Evolutionary conservation across 2,888 invertebrate species (phyloP).

Genomic region (Archips crataeganus): DNA sequence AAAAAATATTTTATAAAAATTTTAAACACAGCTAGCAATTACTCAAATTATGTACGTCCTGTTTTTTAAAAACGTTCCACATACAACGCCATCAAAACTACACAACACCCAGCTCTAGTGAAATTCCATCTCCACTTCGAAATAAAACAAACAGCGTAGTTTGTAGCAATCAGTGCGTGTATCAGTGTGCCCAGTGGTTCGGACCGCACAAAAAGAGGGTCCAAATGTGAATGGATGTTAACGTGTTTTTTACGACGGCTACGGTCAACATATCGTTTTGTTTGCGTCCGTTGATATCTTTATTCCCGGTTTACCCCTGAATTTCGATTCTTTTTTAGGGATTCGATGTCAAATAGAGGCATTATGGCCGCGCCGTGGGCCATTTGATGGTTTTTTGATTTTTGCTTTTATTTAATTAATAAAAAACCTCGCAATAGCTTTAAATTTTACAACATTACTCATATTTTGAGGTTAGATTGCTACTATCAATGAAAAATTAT

Average conservation of each 20-base stretch:
- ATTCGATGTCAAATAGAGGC: conserved; percentile 35
- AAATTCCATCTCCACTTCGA: conserved; percentile 20
- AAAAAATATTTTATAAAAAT: too few species aligned
- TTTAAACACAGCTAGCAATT: not conserved
- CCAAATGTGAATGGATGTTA: conserved; percentile 85
- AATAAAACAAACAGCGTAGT: conserved; percentile 62
- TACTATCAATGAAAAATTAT: not conserved
- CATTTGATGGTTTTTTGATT: conserved; percentile 12
- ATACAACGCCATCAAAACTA: not conserved
- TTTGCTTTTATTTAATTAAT: not conserved
- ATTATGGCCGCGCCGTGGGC: conserved; percentile 14
- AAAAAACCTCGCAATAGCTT: not conserved
- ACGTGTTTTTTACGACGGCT: conserved; percentile 84
- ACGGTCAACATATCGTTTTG: conserved; percentile 82
- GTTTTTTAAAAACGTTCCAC: not conserved
- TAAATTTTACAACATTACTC: not conserved
- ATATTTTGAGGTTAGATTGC: not conserved
- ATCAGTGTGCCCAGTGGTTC: conserved; percentile 77
- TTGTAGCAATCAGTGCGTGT: conserved; percentile 76
- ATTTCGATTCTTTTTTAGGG: conserved; percentile 60
- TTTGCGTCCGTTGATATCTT: conserved; percentile 82
- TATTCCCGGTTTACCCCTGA: conserved; percentile 72
- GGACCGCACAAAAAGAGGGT: conserved; percentile 76
- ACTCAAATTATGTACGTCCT: not conserved
- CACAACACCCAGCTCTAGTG: conserved; percentile 11